Evolutionary conservation across 2,888 invertebrate genomes (phyloP).

Genomic region (Sarcophaga subvicina): DNA sequence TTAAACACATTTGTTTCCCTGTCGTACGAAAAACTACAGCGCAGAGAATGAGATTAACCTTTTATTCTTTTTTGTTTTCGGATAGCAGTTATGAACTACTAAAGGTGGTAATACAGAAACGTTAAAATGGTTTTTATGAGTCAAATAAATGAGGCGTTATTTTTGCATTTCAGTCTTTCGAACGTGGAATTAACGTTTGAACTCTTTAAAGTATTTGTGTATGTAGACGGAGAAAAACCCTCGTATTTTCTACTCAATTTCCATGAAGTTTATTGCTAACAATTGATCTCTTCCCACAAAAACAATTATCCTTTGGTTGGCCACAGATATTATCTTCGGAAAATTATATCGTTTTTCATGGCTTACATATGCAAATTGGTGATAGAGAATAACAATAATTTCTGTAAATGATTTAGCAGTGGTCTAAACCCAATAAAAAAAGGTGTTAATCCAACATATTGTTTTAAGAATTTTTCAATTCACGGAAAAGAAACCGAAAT

Average conservation of each 20-base stretch:
- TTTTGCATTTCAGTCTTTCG: conserved; percentile 11
- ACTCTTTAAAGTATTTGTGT: neutral
- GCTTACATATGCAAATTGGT: conserved; percentile 41
- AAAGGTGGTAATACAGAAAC: conserved; percentile 14
- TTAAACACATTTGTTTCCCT: conserved; percentile 61
- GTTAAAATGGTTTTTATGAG: conserved; percentile 12
- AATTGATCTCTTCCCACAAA: conserved; percentile 70
- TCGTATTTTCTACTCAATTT: conserved; percentile 30
- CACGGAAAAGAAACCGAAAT: no score
- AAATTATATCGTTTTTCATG: conserved; percentile 8
- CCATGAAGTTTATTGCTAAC: conserved; percentile 29
- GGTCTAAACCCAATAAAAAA: neutral
- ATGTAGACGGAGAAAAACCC: neutral
- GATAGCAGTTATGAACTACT: conserved; percentile 45
- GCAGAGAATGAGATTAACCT: conserved; percentile 76
- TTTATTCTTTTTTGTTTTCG: conserved; percentile 13
- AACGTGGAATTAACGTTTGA: conserved; percentile 4
- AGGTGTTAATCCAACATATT: no score
- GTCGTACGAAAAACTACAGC: conserved; percentile 69
- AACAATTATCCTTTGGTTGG: conserved; percentile 74
- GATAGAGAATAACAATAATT: neutral
- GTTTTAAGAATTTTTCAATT: no score
- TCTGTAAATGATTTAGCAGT: neutral
- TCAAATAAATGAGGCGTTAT: conserved; percentile 40
- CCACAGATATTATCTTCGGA: conserved; percentile 65